Evolutionary conservation across 2,797 vertebrate species (phyloP), one percentile per base, ranked within the genome.

Genomic region (Anguilla obscura): DNA sequence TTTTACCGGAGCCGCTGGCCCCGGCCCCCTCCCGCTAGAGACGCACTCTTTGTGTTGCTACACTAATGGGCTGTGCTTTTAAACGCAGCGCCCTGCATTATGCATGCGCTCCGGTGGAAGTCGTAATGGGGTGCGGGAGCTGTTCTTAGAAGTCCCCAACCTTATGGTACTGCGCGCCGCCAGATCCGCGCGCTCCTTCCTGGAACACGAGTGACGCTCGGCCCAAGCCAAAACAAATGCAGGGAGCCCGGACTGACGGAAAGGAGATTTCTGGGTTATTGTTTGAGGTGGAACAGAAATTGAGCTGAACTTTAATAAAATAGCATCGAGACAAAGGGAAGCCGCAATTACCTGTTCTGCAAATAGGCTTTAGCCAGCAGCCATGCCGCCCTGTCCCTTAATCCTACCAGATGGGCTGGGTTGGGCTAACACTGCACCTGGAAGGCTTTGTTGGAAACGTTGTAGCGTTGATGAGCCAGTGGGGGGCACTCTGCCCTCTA

Each of bases 1-100:
- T 80, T 48, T 80, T 80, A 80, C 33, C 1, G 5, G 33, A 24
- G 76, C 76, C 24, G 1, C 14, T 48, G 33, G 18, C 76, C 40
- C 48, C n/a, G 58, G 1, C 27, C 33, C 24, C 36, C 50, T 58
- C 27, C 8, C 83, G 33, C 89, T 88, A 76, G 79, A 85, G 89
- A 89, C 88, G 87, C 86, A 84, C 54, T 85, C 56, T 85, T n/a
- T 33, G 60, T 85, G 85, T 86, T 86, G n/a, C 90, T 88, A 87
- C 90, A 88, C 92, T 95, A 95, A 95, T 96, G 94, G 93, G 58
- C 90, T 93, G 90, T 93, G 94, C 94, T 95, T 95, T 95, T 93
- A 94, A 94, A 93, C 93, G 91, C 92, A 93, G 91, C 87, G 56
- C 92, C 90, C 95, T 96, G 93, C 94, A 95, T 96, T 94, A 96